Conservation (phyloP, 2,888 invertebrate species). For the Bugulina stolonifera region DNA sequence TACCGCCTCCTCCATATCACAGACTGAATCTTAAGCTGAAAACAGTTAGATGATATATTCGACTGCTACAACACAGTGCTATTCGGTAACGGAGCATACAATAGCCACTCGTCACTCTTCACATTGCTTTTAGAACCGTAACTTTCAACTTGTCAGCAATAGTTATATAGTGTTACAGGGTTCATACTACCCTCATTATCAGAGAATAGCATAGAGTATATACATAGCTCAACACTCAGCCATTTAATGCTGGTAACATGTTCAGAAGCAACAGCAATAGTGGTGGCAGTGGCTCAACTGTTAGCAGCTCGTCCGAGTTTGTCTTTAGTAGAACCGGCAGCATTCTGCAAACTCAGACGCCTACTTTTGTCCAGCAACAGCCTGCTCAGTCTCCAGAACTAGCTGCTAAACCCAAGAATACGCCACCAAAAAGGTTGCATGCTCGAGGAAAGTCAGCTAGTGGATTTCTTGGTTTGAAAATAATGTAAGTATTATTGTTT, state of each 20-base stretch:
- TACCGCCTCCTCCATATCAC: not conserved
- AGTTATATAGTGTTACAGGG: too few relatives aligned
- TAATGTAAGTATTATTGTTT: constrained; percentile 1
- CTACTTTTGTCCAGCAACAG: not conserved
- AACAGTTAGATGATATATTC: too few relatives aligned
- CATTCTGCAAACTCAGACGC: not conserved
- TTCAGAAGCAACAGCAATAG: constrained; percentile 4
- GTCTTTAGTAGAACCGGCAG: constrained; percentile 24
- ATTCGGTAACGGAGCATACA: too few relatives aligned
- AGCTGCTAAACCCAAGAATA: not conserved
- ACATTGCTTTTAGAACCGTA: too few relatives aligned
- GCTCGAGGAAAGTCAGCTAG: not conserved
- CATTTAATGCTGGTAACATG: too few relatives aligned
- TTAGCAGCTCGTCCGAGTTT: constrained; percentile 10
- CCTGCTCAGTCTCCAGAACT: not conserved
- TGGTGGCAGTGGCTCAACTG: not conserved
- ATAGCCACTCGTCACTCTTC: too few relatives aligned
- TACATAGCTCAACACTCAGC: too few relatives aligned
- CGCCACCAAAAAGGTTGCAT: not conserved
- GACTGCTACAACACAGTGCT: too few relatives aligned
- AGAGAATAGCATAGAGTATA: too few relatives aligned
- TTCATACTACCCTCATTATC: too few relatives aligned
- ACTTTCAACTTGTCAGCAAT: too few relatives aligned
- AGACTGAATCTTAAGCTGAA: too few relatives aligned
- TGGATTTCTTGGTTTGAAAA: constrained; percentile 15